Base-by-base conservation (phyloP, 2,888 invertebrate genomes). In the Girardia tigrina region DNA sequence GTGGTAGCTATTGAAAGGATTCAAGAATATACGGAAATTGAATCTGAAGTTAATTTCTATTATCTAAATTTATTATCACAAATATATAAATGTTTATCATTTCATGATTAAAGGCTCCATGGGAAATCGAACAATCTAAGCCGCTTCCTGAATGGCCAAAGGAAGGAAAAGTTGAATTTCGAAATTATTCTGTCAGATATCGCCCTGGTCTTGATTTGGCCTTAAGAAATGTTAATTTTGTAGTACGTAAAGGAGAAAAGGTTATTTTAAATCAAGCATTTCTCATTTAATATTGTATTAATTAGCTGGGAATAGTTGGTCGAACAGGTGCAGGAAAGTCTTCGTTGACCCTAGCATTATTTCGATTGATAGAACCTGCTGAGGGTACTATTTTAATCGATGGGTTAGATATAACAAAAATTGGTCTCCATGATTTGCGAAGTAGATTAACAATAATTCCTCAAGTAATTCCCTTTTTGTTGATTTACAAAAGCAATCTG, bases 61-160 rank as follows among this genome's bases (percentile, higher is more conserved):
- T 36, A 36, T 36, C 16, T 36, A 16, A 36, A 36, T 36, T 36
- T 36, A 36, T 36, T 36, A 36, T 36, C 8, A 8, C 36, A 16
- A 36, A 36, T 36, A 36, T 16, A 8, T 16, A 8, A 36, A 36
- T 36, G 8, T 36, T 16, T 16, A 12, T 36, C 8, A 36, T 36
- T 36, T 8, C 16, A 36, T 36, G 8, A 36, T 36, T 12, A n/a
- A 86, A 86, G 82, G 86, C 91, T 0, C 84, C 90, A 20, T 91
- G 91, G 91, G 88, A 88, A 77, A 84, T 89, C 71, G n/a, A 36
- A 20, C 16, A 73, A 2, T 16, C 28, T 16, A 23, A 26, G 75
- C 75, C 75, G 26, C 26, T 23, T 1, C 1, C 75, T 16, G 26
- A 78, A 26, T 84, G 84, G 84, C 84, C 84, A 0, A 73, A 78